Evolutionary conservation across 2,888 invertebrate genomes (phyloP).

Genomic region (Epiblema foenella): DNA sequence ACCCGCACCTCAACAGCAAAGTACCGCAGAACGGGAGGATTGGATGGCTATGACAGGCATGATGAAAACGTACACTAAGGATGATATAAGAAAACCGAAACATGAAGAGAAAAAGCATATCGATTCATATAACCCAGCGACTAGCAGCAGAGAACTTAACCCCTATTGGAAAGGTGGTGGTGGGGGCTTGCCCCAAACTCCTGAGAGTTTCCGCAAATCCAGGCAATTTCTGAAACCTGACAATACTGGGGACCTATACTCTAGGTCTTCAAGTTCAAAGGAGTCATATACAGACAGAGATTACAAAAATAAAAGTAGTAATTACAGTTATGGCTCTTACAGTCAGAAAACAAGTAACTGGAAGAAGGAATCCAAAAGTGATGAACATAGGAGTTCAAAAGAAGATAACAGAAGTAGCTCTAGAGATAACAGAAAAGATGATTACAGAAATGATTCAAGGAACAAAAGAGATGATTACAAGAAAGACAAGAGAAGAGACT

Average conservation of each 20-base stretch:
- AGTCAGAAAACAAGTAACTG: slow-evolving; percentile 56
- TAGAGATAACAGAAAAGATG: slow-evolving; percentile 13
- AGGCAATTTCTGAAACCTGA: slow-evolving; percentile 73
- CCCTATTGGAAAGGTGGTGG: slow-evolving; percentile 97
- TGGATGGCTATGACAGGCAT: slow-evolving; percentile 91
- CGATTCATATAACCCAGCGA: slow-evolving; percentile 88
- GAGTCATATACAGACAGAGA: slow-evolving; percentile 44
- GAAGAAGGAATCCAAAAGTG: slow-evolving; percentile 53
- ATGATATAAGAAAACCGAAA: slow-evolving; percentile 77
- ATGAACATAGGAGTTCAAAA: slow-evolving; percentile 29
- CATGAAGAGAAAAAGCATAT: slow-evolving; percentile 81
- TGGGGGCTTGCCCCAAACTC: slow-evolving; percentile 88
- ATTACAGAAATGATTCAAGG: neutral
- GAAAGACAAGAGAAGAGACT: slow-evolving; percentile 6
- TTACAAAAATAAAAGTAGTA: slow-evolving; percentile 40
- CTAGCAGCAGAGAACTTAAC: slow-evolving; percentile 92
- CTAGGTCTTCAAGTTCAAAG: slow-evolving; percentile 47
- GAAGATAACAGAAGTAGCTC: slow-evolving; percentile 12
- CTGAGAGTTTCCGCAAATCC: slow-evolving; percentile 68
- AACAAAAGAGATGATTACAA: slow-evolving; percentile 6
- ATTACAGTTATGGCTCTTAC: slow-evolving; percentile 39
- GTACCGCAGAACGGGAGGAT: slow-evolving; percentile 85
- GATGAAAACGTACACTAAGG: slow-evolving; percentile 76
- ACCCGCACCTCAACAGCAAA: slow-evolving; percentile 46
- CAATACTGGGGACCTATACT: slow-evolving; percentile 64